Evolutionary conservation across 1,140 invertebrate genomes (phyloP).

Genomic region (Trichoplusia ni): DNA sequence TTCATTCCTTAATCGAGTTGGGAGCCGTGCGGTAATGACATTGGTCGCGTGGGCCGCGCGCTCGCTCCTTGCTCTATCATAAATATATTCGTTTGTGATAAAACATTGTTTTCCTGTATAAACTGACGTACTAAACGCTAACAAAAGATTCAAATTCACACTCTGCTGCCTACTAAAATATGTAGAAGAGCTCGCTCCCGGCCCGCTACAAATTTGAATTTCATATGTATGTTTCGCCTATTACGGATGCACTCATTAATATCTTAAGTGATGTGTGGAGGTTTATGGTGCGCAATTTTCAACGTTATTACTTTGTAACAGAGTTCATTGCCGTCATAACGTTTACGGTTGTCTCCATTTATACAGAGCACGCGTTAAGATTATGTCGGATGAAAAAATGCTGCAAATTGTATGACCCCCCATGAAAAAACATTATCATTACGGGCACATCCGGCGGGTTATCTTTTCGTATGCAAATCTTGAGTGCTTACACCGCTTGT

Average conservation of each 20-base stretch:
- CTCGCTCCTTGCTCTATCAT: neutral
- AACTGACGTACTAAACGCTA: constrained; percentile 66
- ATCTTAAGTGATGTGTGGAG: constrained; percentile 77
- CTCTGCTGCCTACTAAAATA: constrained; percentile 78
- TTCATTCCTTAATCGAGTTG: constrained; percentile 40
- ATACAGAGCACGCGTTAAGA: constrained; percentile 68
- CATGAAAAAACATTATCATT: constrained; percentile 78
- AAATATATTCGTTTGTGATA: constrained; percentile 38
- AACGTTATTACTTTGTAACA: constrained; percentile 47
- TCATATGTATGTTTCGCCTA: constrained; percentile 80
- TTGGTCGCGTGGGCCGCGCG: constrained; percentile 23
- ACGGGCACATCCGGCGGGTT: constrained; percentile 54
- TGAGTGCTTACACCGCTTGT: constrained; percentile 46
- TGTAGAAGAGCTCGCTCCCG: constrained; percentile 73
- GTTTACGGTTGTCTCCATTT: constrained; percentile 44
- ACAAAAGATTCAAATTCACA: constrained; percentile 81
- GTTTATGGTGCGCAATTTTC: constrained; percentile 41
- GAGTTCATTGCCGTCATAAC: constrained; percentile 10
- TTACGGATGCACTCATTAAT: constrained; percentile 81
- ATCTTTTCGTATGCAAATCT: constrained; percentile 77
- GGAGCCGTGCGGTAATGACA: constrained; percentile 17
- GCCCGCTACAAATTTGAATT: constrained; percentile 79
- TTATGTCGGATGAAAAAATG: constrained; percentile 75
- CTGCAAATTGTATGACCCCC: constrained; percentile 76
- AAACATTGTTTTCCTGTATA: constrained; percentile 55